phyloP scores from a whole-genome alignment of 2,888 invertebrate species.

The Mimas tiliae region DNA sequence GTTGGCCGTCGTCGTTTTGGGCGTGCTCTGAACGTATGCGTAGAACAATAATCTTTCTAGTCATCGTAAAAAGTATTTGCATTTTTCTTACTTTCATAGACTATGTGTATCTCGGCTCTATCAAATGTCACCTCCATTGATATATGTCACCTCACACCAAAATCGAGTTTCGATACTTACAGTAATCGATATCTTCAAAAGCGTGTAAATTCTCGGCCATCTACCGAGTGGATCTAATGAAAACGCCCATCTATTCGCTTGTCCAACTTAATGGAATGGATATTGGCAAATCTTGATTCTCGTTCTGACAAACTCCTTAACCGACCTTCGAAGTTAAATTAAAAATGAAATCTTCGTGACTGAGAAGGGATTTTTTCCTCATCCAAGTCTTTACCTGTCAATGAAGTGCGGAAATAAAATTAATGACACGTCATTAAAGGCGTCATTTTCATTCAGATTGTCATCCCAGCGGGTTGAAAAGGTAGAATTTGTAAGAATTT shows the following conservation, averaged over 20 bases:
- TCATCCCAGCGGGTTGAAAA: neutral
- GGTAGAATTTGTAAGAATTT: neutral
- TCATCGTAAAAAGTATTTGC: too few species aligned
- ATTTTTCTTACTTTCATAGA: too few species aligned
- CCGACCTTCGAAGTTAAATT: constrained; percentile 36
- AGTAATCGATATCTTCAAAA: neutral
- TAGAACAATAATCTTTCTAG: too few species aligned
- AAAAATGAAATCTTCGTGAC: constrained; percentile 28
- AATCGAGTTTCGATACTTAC: neutral
- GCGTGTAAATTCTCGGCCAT: constrained; percentile 14
- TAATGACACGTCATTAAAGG: constrained; percentile 18
- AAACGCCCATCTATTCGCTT: constrained; percentile 48
- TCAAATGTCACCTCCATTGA: too few species aligned
- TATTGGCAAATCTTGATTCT: constrained; percentile 42
- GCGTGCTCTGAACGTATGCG: too few species aligned
- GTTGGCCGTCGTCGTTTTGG: too few species aligned
- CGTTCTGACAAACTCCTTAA: constrained; percentile 40
- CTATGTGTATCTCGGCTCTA: too few species aligned
- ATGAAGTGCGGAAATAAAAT: constrained; percentile 24
- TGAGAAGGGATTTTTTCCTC: constrained; percentile 18
- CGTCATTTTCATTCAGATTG: neutral
- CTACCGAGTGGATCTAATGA: constrained; percentile 44
- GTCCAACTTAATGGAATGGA: constrained; percentile 50
- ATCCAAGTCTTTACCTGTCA: constrained; percentile 20
- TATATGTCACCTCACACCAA: neutral